Base-by-base conservation (phyloP, 2,113 vertebrate genomes). In the Diphyllodes magnificus region DNA sequence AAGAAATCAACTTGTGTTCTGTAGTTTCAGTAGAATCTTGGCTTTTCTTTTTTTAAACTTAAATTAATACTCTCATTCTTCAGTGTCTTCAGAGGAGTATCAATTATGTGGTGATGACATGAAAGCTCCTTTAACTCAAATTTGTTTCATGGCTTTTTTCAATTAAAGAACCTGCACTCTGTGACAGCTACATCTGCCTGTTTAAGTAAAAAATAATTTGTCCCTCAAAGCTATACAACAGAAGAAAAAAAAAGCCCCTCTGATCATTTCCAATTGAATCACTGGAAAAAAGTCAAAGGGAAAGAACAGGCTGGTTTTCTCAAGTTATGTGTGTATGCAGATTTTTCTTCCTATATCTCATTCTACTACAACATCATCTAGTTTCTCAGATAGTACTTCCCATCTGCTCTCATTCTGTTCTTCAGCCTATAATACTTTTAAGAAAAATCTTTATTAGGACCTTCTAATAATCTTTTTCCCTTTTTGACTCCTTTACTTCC, bases 161-260 rank as follows among this genome's bases (percentile, higher is more conserved):
- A 78, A 11, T 95, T 96, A 92, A 84, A 78, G 30, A 82, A 84
- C 39, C 13, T 49, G 68, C 10, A 23, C 5, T 77, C 66, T 87
- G 37, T 84, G 69, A 87, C 92, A 92, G 33, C 7, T 95, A 81
- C 56, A 79, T 78, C 89, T 73, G 65, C 68, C 47, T 73, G 33
- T 70, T 81, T 64, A 92, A 84, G 69, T 47, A 70, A 94, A 93
- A 82, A 91, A 82, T 71, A 91, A 95, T 75, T 87, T 96, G 30
- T 84, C 40, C 84, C 84, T 89, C 35, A 82, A 84, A 95, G 73
- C 72, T 60, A 68, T 87, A 64, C 5, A 68, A 71, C 12, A 63
- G 44, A 57, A 73, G 16, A 49, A 78, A 30, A 27, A 31, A 45
- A 83, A 77, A 44, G 4, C 13, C 12, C 4, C 42, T 91, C 56